Percentiles rank a stretch among this genome's conserved stretches.
These are phyloP conservation scores for Bimastos eiseni DNA, from an alignment of 2,888 invertebrate genomes.

Conservation along the genomic window DNA sequence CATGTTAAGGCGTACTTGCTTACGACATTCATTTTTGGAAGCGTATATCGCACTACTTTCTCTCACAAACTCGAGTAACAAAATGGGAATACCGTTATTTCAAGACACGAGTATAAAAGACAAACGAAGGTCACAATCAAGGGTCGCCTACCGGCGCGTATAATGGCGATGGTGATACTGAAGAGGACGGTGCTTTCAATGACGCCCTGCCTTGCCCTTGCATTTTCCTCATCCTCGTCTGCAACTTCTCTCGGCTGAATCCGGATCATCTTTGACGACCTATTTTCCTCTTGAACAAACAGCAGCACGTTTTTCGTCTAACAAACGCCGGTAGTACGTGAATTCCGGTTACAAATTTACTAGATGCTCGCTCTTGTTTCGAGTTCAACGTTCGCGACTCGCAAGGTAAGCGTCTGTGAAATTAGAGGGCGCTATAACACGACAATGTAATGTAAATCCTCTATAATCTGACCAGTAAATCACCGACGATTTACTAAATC, in stretches of 20 bases:
- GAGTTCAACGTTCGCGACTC: neutral
- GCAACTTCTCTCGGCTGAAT: constrained; percentile 26
- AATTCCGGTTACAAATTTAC: neutral
- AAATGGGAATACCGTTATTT: no score
- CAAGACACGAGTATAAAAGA: no score
- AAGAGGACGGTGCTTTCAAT: constrained; percentile 7
- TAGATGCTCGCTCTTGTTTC: neutral
- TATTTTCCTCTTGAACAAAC: neutral
- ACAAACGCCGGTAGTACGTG: neutral
- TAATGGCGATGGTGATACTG: neutral
- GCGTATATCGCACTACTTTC: no score
- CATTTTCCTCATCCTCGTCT: constrained; percentile 13
- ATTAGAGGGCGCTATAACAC: no score
- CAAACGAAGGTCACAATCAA: neutral
- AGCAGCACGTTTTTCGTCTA: neutral
- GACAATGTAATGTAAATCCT: neutral
- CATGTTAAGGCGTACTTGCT: no score
- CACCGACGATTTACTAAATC: no score
- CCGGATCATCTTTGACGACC: constrained; percentile 16
- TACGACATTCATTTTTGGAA: no score
- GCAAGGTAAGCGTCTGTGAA: neutral
- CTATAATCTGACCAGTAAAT: no score
- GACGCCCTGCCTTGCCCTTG: neutral
- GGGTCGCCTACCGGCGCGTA: neutral
- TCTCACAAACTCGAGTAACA: no score